Percentiles rank a stretch among this genome's conserved stretches.
Evolutionary conservation across 2,113 vertebrate species (phyloP).

Genomic region (Ifrita kowaldi): DNA sequence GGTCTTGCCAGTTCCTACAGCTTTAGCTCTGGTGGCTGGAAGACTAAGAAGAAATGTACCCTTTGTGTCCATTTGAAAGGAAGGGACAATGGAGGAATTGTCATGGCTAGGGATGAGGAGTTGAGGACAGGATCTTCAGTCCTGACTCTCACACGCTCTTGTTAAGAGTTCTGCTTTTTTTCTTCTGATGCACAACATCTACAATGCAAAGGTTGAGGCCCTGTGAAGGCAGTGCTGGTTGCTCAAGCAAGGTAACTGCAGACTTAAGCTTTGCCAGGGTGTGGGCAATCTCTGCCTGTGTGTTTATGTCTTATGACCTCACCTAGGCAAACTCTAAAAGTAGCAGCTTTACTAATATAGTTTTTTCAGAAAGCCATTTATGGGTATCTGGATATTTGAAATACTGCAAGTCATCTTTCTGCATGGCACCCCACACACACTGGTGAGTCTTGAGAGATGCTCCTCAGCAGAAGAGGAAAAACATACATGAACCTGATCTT

Average conservation of each 20-base stretch:
- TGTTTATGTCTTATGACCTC: neutral
- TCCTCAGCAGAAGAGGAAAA: neutral
- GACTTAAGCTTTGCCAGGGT: neutral
- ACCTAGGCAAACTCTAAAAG: neutral
- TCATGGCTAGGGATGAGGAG: neutral
- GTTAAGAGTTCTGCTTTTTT: neutral
- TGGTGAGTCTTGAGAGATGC: neutral
- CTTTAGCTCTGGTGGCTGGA: neutral
- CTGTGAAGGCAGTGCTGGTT: neutral
- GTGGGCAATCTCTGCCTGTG: accelerated
- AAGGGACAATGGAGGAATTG: neutral
- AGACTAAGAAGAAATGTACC: neutral
- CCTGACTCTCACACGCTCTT: neutral
- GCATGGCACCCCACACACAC: neutral
- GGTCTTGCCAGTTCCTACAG: neutral
- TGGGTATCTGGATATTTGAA: neutral
- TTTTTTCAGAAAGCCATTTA: neutral
- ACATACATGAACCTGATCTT: neutral
- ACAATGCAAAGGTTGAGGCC: neutral
- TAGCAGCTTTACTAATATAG: neutral
- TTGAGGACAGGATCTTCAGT: neutral
- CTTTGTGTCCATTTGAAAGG: neutral
- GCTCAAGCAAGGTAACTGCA: neutral
- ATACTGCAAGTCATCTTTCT: neutral
- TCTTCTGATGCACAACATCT: neutral